Conservation (phyloP, 23 tunicate genomes). For the Halocynthia aurantium region DNA sequence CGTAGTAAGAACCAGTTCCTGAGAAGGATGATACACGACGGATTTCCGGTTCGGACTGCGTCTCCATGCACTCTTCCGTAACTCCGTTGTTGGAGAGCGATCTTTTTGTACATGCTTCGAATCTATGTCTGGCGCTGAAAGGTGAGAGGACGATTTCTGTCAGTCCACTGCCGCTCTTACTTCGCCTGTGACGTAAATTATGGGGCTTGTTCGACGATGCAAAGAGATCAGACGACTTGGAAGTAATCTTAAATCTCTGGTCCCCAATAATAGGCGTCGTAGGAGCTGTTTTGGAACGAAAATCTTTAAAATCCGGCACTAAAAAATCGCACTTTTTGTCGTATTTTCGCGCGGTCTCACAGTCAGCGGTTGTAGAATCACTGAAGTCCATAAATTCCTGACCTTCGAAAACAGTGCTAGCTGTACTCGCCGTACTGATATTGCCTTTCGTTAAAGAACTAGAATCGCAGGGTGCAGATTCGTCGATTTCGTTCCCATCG, state of each 20-base stretch:
- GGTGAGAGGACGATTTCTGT: constrained; percentile 9
- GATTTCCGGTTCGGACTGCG: background rate
- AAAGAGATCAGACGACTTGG: background rate
- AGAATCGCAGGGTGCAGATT: constrained; percentile 4
- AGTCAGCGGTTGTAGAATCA: background rate
- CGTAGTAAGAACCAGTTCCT: constrained; percentile 9
- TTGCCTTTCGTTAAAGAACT: no score
- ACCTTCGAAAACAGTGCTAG: background rate
- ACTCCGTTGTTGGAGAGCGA: background rate
- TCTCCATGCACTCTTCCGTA: background rate
- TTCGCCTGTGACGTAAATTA: constrained; percentile 10
- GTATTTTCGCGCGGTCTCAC: background rate
- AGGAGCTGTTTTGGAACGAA: constrained; percentile 39
- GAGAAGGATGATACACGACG: background rate
- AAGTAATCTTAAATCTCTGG: background rate
- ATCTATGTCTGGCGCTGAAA: constrained; percentile 5
- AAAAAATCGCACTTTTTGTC: background rate
- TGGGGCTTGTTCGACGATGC: background rate
- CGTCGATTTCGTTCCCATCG: constrained; percentile 75
- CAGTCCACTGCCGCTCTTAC: constrained; percentile 18
- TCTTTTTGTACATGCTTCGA: constrained; percentile 5
- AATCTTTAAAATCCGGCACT: no score
- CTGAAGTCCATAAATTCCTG: background rate
- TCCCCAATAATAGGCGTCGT: constrained; percentile 37
- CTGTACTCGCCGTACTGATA: background rate